A percentile compares a stretch with the other conserved stretches of the same genome.
phyloP scores from a whole-genome alignment of 1,140 invertebrate genomes.

The Diachasmimorpha longicaudata region DNA sequence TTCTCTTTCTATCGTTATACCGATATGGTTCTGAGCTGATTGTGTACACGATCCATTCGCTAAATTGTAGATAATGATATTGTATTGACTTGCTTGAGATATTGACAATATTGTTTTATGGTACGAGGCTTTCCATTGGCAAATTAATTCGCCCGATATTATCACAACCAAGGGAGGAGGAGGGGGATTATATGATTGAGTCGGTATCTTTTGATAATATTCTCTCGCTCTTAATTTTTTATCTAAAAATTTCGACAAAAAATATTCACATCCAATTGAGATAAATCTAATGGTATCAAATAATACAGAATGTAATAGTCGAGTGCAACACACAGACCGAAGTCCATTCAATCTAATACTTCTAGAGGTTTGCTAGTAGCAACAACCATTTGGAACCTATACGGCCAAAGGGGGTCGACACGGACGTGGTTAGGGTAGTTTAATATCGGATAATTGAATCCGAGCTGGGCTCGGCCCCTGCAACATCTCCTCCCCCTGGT shows the following conservation, averaged over 20 bases:
- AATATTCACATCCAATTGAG: not conserved
- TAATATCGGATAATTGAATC: slow-evolving; percentile 65
- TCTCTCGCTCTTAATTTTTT: too few species aligned
- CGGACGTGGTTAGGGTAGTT: slow-evolving; percentile 60
- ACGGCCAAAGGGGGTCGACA: slow-evolving; percentile 50
- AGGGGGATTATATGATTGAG: too few species aligned
- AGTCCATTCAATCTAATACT: slow-evolving; percentile 63
- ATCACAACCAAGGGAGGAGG: too few species aligned
- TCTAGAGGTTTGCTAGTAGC: slow-evolving; percentile 42
- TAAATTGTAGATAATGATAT: too few species aligned
- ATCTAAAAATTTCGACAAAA: not conserved
- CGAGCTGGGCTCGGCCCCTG: slow-evolving; percentile 42
- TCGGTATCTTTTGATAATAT: too few species aligned
- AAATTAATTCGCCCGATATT: too few species aligned
- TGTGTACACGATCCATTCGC: not conserved
- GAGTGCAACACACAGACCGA: slow-evolving; percentile 53
- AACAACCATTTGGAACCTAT: slow-evolving; percentile 57
- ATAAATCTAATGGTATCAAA: not conserved
- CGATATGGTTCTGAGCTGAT: not conserved
- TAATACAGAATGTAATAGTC: slow-evolving; percentile 22
- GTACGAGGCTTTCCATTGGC: too few species aligned
- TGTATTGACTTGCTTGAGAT: too few species aligned
- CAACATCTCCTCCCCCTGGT: not conserved
- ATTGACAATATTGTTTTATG: too few species aligned
- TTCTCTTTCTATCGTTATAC: not conserved